Base-by-base conservation (phyloP, 1,140 invertebrate species). In the Papilio machaon region DNA sequence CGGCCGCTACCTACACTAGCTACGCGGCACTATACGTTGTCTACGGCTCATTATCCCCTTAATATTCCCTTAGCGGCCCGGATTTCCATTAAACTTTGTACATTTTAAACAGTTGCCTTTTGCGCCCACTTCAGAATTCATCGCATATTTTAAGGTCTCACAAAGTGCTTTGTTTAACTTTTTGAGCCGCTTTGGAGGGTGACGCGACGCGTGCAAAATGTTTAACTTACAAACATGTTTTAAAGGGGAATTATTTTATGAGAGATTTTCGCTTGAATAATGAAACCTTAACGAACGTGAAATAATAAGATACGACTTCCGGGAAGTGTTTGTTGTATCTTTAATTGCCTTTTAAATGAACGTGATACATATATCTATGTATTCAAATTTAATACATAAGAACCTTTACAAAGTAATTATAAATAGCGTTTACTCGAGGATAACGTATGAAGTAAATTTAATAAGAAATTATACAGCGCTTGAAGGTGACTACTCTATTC, bases 71-170 rank as follows among this genome's bases (percentile, higher is more conserved):
- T 83, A 88, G 86, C 84, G 85, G 81, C 80, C 81, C 81, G 87
- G 85, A 89, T 90, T 91, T 88, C 87, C 90, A 91, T 91, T 90
- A 89, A 92, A 91, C 89, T 91, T 92, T 86, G 85, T 89, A 90
- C 89, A 91, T 91, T 93, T 91, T 90, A 90, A 91, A 89, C 89
- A 90, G 87, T 88, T 83, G 85, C 88, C 87, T 90, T 90, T 88
- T 86, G 87, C 85, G 86, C 85, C 85, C 87, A 88, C 86, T 93
- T 89, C 80, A 82, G 87, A 91, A 93, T 93, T 91, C 90, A 90
- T 89, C 91, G 90, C 89, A 90, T 91, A 92, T 92, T 92, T 91
- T 90, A 91, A 90, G 90, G 87, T 87, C 83, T 82, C 81, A 84
- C 86, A 88, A 90, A 91, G 88, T 86, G 89, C 86, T 90, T 92